Percentiles rank a stretch among this genome's conserved stretches.
Evolutionary conservation across 2,888 invertebrate genomes (phyloP).

Genomic region (Chironomus riparius): DNA sequence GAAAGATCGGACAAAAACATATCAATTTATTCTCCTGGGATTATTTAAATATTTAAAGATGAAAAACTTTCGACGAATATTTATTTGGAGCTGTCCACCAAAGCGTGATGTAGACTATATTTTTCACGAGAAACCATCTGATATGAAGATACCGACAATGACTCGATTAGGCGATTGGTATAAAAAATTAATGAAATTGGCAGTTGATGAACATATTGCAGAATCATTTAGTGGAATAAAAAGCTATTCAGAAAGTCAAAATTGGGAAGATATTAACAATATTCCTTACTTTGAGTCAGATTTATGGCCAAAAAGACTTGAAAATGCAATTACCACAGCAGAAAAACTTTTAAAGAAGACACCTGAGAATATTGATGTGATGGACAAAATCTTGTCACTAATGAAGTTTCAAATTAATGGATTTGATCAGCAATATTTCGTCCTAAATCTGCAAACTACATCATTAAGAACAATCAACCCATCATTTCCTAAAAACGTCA

Average conservation of each 20-base stretch:
- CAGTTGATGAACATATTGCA: too few relatives aligned
- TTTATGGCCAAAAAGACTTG: neutral
- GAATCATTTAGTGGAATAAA: neutral
- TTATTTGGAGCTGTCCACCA: neutral
- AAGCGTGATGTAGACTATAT: neutral
- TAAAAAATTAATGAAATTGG: neutral
- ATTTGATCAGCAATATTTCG: neutral
- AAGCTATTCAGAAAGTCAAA: neutral
- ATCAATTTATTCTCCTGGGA: neutral
- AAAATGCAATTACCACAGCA: neutral
- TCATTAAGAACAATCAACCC: neutral
- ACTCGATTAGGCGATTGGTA: neutral
- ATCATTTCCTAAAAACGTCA: neutral
- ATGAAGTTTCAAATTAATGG: neutral
- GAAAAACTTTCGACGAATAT: neutral
- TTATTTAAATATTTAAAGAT: neutral
- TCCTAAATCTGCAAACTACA: neutral
- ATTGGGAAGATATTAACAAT: neutral
- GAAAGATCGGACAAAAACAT: neutral
- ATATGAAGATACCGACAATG: neutral
- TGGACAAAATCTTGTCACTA: neutral
- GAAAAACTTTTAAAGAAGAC: neutral
- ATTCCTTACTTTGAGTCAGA: neutral
- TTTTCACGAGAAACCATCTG: neutral
- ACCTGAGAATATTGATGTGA: neutral